Conservation (phyloP, 2,888 invertebrate genomes). For the Lasioglossum oenotherae region DNA sequence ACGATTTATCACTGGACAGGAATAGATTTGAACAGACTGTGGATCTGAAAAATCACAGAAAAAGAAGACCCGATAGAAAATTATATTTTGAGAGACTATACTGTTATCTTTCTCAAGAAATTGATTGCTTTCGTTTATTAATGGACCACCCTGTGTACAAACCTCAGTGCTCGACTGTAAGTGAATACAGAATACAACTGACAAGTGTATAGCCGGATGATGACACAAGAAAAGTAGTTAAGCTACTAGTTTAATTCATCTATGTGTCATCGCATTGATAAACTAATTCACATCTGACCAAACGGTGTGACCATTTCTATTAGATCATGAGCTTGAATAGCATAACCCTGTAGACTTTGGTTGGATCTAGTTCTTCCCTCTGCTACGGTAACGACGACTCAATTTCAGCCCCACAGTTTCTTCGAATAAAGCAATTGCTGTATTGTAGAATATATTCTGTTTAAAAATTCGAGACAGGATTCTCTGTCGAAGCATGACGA, state of each 20-base stretch:
- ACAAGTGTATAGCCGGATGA: background rate
- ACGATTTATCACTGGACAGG: background rate
- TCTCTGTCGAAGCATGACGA: background rate
- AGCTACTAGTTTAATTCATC: background rate
- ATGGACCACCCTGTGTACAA: background rate
- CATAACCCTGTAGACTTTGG: background rate
- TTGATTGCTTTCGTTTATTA: background rate
- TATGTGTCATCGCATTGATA: background rate
- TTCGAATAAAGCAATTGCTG: background rate
- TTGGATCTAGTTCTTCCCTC: background rate
- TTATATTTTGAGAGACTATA: background rate
- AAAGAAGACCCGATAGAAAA: background rate
- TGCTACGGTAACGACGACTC: background rate
- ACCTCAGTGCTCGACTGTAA: background rate
- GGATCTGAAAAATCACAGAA: background rate
- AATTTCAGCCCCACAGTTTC: background rate
- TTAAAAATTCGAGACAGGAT: background rate
- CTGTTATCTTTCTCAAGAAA: background rate
- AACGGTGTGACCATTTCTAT: slow-evolving; percentile 1
- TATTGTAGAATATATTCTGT: background rate
- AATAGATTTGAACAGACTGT: background rate
- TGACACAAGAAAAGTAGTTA: background rate
- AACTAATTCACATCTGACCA: background rate
- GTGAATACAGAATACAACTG: background rate
- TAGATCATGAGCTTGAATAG: background rate